Base-by-base conservation (phyloP, 2,888 invertebrate species). In the Drosophila anomelani region DNA sequence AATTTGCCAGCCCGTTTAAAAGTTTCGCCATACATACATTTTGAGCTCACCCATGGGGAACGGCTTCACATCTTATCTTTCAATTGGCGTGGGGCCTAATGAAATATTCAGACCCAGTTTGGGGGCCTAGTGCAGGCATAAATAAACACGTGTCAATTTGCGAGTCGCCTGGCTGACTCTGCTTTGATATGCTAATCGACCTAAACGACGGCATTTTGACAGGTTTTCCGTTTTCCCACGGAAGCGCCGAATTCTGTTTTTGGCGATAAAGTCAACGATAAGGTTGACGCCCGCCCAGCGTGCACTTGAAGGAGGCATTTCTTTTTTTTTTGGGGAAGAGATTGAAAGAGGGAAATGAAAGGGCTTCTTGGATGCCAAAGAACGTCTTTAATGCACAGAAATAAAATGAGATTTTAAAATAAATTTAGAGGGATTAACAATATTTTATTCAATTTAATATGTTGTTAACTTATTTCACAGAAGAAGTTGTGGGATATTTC, bases 201-300 rank as follows among this genome's bases (percentile, higher is more conserved):
- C 67, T 89, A 89, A 89, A 85, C 82, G 89, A 75, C 73, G 83
- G 74, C 82, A 75, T 85, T 85, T 78, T 88, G 85, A 88, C 89
- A 89, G 88, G 88, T 78, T 88, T 88, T 88, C 78, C 88, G 80
- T 82, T 89, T 84, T 84, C 81, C 75, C 85, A 79, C 85, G 89
- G 81, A 88, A 80, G 67, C 61, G 49, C 36, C 55, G 29, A 49
- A 69, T 49, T 56, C 34, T 36, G 60, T 26, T 54, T 47, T 55
- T 61, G 23, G 54, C 43, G 75, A 75, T 75, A 57, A 58, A 49
- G 54, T 62, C 63, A 47, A 12, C 53, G 79, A 70, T 81, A 75
- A 69, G 53, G 54, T 23, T 43, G 41, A 51, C 39, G 44, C 39
- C 39, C 44, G 51, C 39, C 32, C 44, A 62, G 43, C 17, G 49